Conservation (phyloP, 2,888 invertebrate species). For the Caenorhabditis zanzibari region DNA sequence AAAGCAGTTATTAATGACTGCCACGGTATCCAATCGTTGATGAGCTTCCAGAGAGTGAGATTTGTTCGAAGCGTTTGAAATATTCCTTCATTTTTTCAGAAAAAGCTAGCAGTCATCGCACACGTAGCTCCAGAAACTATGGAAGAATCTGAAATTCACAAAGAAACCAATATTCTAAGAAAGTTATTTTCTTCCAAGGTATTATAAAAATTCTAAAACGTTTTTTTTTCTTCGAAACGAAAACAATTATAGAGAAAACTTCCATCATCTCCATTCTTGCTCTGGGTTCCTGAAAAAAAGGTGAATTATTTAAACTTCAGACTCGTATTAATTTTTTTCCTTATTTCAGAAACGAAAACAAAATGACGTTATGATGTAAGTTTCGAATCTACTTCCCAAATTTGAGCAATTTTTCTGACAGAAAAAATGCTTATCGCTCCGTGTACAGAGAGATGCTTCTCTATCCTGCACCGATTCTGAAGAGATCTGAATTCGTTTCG, state of each 20-base stretch:
- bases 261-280: not conserved
- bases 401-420: not conserved
- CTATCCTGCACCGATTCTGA: constrained; percentile 27
- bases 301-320: not conserved
- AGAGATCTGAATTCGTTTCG: not conserved
- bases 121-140: not conserved
- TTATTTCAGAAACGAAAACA: not conserved
- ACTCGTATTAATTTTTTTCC: too few relatives aligned
- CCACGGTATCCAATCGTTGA: not conserved
- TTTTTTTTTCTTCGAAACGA: too few relatives aligned
- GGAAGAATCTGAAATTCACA: not conserved
- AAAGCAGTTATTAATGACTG: not conserved
- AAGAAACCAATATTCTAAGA: not conserved
- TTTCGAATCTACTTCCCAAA: too few relatives aligned
- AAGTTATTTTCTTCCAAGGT: not conserved
- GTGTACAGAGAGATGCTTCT: constrained; percentile 21
- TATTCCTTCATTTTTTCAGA: not conserved
- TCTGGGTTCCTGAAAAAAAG: not conserved
- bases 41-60: not conserved
- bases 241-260: constrained; percentile 8
- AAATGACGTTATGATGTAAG: constrained; percentile 5
- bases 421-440: constrained; percentile 10
- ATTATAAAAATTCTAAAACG: too few relatives aligned
- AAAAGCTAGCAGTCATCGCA: not conserved
- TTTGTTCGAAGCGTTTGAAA: too few relatives aligned